Evolutionary conservation across 2,113 vertebrate genomes (phyloP).

Genomic region (Hydrochoerus hydrochaeris): DNA sequence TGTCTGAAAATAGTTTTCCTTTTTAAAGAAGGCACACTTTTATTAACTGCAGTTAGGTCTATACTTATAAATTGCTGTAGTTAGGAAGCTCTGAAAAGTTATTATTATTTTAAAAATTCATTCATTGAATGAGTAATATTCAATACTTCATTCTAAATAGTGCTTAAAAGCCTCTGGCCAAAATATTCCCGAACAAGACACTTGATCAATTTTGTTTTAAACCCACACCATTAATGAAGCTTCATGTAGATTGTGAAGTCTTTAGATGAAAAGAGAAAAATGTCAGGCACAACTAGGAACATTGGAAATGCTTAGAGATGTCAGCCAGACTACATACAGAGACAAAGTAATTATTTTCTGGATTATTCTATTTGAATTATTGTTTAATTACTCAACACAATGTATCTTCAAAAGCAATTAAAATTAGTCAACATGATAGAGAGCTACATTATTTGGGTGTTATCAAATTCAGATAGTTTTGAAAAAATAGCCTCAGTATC

Average conservation of each 20-base stretch:
- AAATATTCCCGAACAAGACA: slow-evolving; percentile 55
- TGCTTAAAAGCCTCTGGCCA: slow-evolving; percentile 72
- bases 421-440: slow-evolving; percentile 64
- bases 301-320: neutral
- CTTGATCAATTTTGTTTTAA: slow-evolving; percentile 68
- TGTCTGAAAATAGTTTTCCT: neutral
- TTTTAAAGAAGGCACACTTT: slow-evolving; percentile 83
- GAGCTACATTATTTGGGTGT: slow-evolving; percentile 63
- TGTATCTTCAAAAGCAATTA: slow-evolving; percentile 66
- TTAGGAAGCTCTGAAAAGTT: slow-evolving; percentile 82
- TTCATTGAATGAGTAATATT: slow-evolving; percentile 83
- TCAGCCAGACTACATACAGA: slow-evolving; percentile 66
- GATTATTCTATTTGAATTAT: slow-evolving; percentile 64
- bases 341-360: slow-evolving; percentile 69
- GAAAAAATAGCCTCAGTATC: slow-evolving; percentile 63
- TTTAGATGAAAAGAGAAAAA: neutral
- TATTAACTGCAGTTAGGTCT: slow-evolving; percentile 84
- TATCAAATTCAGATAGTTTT: slow-evolving; percentile 69
- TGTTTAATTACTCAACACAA: slow-evolving; percentile 78
- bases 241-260: neutral
- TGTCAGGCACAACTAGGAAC: neutral
- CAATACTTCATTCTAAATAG: slow-evolving; percentile 77
- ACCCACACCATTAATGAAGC: neutral
- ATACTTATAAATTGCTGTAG: slow-evolving; percentile 82
- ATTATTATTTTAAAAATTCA: slow-evolving; percentile 72